A percentile compares a stretch with the other conserved stretches of the same genome.
These are phyloP conservation scores for Orthonyx spaldingii DNA, from an alignment of 2,113 vertebrate species.

Conservation along the genomic window DNA sequence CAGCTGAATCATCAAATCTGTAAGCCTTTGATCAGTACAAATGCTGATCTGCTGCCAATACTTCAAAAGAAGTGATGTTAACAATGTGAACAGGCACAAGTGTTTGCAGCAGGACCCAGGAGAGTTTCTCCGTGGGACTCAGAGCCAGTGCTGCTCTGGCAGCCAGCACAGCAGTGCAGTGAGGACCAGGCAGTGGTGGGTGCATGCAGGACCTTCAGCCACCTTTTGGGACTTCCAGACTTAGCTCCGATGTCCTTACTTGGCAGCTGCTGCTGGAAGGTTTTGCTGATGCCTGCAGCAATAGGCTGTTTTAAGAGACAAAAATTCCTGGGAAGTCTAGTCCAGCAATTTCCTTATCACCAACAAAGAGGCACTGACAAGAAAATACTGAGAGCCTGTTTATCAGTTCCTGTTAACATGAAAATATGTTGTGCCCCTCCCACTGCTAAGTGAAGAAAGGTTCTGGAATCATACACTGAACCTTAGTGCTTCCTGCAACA, in stretches of 20 bases:
- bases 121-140: not conserved
- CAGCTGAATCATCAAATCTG: not conserved
- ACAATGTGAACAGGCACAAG: not conserved
- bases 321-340: not conserved
- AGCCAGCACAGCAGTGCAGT: not conserved
- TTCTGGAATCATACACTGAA: not conserved
- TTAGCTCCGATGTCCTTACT: not conserved
- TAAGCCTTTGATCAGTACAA: not conserved
- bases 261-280: not conserved
- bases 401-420: conserved; percentile 1
- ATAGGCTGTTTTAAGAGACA: not conserved
- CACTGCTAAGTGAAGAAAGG: not conserved
- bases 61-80: not conserved
- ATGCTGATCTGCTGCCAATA: not conserved
- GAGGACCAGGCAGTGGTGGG: rapidly evolving
- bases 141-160: not conserved
- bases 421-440: not conserved
- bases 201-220: not conserved
- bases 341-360: not conserved
- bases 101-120: not conserved
- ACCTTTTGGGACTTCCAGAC: not conserved
- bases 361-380: conserved; percentile 7
- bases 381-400: not conserved
- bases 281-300: not conserved
- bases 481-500: not conserved